Evolutionary conservation across 2,113 vertebrate species (phyloP).

Genomic region (Corythaixoides concolor): DNA sequence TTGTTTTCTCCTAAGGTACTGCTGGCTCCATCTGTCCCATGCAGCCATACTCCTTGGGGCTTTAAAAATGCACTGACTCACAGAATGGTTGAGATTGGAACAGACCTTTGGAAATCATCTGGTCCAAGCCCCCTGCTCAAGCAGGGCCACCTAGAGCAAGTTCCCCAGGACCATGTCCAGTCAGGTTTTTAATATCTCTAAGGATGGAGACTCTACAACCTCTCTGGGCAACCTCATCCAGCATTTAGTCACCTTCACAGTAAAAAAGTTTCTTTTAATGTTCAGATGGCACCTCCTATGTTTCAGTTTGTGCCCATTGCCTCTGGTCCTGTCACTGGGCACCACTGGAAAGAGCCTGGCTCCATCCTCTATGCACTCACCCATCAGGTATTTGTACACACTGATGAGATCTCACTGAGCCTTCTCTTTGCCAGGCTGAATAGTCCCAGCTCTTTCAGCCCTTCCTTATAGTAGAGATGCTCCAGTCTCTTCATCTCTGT

Average conservation of each 20-base stretch:
- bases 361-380: neutral
- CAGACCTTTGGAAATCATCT: neutral
- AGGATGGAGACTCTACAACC: neutral
- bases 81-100: neutral
- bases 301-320: neutral
- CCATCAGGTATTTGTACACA: neutral
- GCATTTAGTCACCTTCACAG: neutral
- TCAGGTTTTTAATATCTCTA: neutral
- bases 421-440: neutral
- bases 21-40: neutral
- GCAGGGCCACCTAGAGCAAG: neutral
- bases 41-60: neutral
- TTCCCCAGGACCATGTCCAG: neutral
- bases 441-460: neutral
- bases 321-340: neutral
- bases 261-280: neutral
- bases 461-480: neutral
- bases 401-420: neutral
- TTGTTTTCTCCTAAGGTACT: conserved; percentile 36
- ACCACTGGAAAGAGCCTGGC: neutral
- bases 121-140: neutral
- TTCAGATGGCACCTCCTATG: neutral
- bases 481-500: neutral
- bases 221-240: neutral
- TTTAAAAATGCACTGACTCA: neutral